phyloP scores from a whole-genome alignment of 2,888 invertebrate species.

The Tenthredo distinguenda region DNA sequence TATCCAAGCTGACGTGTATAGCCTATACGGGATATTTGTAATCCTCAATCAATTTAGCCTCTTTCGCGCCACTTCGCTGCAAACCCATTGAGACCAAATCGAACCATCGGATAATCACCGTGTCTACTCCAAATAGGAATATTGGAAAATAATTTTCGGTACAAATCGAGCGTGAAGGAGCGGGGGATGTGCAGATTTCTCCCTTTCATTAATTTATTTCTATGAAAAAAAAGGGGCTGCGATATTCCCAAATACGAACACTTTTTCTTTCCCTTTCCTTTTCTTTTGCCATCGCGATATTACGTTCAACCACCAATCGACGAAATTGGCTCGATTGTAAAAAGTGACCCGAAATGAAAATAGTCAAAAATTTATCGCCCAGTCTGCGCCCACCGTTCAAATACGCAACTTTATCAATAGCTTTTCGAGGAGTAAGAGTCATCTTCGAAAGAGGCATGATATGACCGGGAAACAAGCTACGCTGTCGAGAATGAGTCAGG shows the following conservation, averaged over 20 bases:
- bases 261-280: neutral
- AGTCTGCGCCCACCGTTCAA: neutral
- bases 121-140: constrained; percentile 46
- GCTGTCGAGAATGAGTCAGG: constrained; percentile 43
- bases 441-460: constrained; percentile 30
- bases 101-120: constrained; percentile 38
- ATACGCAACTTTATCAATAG: constrained; percentile 15
- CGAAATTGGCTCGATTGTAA: neutral
- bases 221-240: neutral
- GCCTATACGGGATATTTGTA: neutral
- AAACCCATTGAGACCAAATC: constrained; percentile 14
- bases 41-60: constrained; percentile 38
- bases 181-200: neutral
- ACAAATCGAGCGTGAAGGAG: constrained; percentile 26
- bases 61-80: neutral
- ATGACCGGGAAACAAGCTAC: constrained; percentile 26
- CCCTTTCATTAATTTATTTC: neutral
- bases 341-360: neutral
- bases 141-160: constrained; percentile 38
- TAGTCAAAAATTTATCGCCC: neutral
- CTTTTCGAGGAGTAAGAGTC: constrained; percentile 11
- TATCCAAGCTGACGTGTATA: neutral
- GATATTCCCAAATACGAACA: neutral
- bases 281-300: neutral
- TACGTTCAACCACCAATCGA: neutral